Evolutionary conservation across 2,888 invertebrate genomes (phyloP).

Genomic region (Mylabris sibirica): DNA sequence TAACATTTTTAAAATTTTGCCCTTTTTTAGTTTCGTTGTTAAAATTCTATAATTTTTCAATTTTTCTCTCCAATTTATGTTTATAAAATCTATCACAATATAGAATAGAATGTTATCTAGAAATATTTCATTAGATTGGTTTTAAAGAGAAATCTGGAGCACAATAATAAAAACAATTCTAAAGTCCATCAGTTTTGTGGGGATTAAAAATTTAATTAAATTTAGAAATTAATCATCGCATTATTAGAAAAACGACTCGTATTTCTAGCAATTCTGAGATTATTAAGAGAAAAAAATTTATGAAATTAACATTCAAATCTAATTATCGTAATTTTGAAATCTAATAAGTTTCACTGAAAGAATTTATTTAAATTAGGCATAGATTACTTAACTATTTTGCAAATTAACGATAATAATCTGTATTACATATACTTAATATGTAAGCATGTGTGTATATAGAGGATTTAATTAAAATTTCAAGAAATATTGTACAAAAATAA

Average conservation of each 20-base stretch:
- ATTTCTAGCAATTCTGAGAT: background rate
- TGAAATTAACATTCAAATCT: background rate
- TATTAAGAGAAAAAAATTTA: background rate
- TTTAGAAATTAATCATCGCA: conserved; percentile 8
- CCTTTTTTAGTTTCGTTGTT: background rate
- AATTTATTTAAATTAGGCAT: conserved; percentile 1
- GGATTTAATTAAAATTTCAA: background rate
- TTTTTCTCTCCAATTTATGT: background rate
- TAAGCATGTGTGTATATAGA: background rate
- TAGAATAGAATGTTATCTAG: background rate
- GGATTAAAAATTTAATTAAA: conserved; percentile 5
- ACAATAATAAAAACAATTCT: conserved; percentile 11
- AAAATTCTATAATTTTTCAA: background rate
- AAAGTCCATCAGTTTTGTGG: conserved; percentile 6
- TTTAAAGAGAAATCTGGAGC: conserved; percentile 7
- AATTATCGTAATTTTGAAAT: conserved; percentile 2
- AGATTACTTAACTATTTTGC: background rate
- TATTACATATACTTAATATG: conserved; percentile 3
- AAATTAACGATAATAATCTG: background rate
- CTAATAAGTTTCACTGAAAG: background rate
- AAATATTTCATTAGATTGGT: background rate
- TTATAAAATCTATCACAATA: background rate
- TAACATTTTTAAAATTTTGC: no score
- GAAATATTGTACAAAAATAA: background rate
- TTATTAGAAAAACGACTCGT: background rate